Evolutionary conservation across 2,888 invertebrate species (phyloP), one percentile per base, ranked within the genome.

Genomic region (Drosophila flavopinicola): DNA sequence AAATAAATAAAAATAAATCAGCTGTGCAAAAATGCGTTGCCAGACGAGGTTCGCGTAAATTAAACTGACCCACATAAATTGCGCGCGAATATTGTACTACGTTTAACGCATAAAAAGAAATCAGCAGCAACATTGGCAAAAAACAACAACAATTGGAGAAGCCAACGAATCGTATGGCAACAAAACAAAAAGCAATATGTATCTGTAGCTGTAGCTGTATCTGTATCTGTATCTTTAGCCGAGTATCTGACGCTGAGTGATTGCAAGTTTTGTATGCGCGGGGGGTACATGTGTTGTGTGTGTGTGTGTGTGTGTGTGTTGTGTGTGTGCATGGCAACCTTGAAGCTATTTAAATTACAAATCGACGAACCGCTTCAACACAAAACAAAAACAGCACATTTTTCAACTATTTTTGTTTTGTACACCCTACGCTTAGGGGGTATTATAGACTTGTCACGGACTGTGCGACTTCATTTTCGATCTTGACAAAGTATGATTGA

Each of bases 321-420:
- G 37, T 56, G 54, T 53, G 13, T 64, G 42, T 70, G 29, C 61
- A 49, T 42, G 52, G 73, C 78, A 88, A 85, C 87, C 87, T 88
- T 87, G 87, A 85, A 73, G 84, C 79, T 85, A 88, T 87, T 88
- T 85, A 88, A 85, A 80, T 79, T 78, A 82, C 77, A 84, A 76
- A 87, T 82, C 71, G 71, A 68, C 74, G 74, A 66, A 67, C 58
- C 49, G 59, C 47, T 66, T 53, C 48, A 35, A 37, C 54, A 49
- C 48, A 73, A 38, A 38, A 65, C 59, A 51, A 66, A 20, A 64
- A 42, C 10, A 44, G 44, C 72, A 78, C 63, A 74, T 76, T 72
- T 74, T 75, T 79, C 77, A 85, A 87, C 83, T 84, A 87, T 79
- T 79, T 74, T 78, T 78, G 88, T 77, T 77, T 87, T 70, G 88